Evolutionary conservation across 1,140 invertebrate genomes (phyloP).

Genomic region (Phenacoccus solenopsis): DNA sequence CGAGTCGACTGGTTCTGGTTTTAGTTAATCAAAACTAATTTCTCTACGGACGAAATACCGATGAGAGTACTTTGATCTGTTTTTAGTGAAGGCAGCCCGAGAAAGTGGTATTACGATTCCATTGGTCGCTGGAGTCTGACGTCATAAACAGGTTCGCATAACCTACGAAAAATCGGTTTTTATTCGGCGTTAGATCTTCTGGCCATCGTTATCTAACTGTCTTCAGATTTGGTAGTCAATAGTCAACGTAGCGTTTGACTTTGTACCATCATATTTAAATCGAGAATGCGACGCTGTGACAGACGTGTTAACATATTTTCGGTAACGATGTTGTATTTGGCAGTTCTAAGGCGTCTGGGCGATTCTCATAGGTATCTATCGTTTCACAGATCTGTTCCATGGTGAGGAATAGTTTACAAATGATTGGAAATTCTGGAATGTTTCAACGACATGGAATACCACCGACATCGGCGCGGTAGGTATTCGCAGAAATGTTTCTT

Average conservation of each 20-base stretch:
- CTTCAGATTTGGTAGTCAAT: not conserved
- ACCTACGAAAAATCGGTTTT: not conserved
- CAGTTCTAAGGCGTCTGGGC: no score
- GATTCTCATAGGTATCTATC: no score
- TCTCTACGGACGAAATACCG: not conserved
- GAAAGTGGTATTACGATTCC: conserved; percentile 5
- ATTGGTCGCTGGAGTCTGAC: not conserved
- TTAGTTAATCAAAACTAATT: not conserved
- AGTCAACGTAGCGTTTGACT: not conserved
- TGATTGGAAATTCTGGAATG: no score
- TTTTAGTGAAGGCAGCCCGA: conserved; percentile 4
- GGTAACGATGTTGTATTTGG: not conserved
- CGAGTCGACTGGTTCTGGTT: not conserved
- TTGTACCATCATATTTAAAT: not conserved
- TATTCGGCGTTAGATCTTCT: not conserved
- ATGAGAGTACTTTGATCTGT: conserved; percentile 10
- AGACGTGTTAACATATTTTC: not conserved
- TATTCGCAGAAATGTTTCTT: no score
- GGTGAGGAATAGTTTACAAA: no score
- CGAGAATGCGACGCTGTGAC: not conserved
- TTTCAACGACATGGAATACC: no score
- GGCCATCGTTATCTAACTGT: not conserved
- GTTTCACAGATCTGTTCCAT: no score
- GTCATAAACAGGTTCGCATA: conserved; percentile 12
- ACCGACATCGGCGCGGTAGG: no score